phyloP scores from a whole-genome alignment of 64 coral and sea anemone species.

The Montipora capricornis region DNA sequence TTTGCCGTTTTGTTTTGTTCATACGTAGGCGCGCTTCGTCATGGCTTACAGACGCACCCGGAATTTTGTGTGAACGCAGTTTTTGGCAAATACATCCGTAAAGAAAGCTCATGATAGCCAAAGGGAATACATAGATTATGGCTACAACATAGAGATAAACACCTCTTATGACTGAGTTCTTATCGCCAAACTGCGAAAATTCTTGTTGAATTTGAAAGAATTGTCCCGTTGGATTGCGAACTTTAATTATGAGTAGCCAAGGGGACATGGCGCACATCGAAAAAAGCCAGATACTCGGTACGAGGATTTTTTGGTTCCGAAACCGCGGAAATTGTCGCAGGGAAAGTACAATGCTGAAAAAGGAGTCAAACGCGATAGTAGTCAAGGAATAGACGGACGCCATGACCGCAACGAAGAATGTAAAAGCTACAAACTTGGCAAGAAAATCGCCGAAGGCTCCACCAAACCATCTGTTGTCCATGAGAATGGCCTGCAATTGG shows the following conservation, averaged over 20 bases:
- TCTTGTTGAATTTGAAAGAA: not conserved
- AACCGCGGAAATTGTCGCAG: constrained; percentile 3
- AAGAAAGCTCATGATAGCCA: not conserved
- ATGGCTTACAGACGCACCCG: not conserved
- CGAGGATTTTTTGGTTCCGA: constrained; percentile 2
- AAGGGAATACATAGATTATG: not conserved
- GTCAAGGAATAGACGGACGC: constrained; percentile 28
- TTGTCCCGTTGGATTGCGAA: not conserved
- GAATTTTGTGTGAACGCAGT: not conserved
- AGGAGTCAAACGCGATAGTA: constrained; percentile 11
- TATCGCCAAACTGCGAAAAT: not conserved
- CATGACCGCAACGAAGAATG: not conserved
- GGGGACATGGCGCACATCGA: constrained; percentile 25
- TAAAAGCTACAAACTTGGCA: not conserved
- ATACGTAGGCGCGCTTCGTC: not conserved
- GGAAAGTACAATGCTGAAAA: constrained; percentile 8
- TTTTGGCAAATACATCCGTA: constrained; percentile 18
- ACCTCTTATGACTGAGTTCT: not conserved
- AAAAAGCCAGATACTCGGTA: not conserved
- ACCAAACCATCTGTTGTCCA: not conserved
- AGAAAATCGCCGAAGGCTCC: constrained; percentile 10
- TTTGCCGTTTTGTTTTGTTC: not conserved
- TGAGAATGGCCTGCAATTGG: not conserved
- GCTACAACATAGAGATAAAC: not conserved
- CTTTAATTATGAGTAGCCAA: constrained; percentile 13